Conservation (phyloP, 2,888 invertebrate genomes). For the Esperia sulphurella region DNA sequence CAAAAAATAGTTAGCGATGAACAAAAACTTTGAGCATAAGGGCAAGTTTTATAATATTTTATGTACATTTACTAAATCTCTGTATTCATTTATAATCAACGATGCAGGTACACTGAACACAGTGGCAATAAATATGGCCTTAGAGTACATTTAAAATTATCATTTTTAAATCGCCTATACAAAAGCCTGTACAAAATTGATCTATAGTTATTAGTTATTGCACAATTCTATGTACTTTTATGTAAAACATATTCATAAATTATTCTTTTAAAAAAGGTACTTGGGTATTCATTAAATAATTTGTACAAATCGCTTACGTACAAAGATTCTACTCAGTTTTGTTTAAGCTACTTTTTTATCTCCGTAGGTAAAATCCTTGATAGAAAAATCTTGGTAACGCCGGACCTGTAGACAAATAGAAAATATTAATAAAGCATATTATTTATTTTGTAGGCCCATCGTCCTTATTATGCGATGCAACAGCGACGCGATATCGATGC, state of each 20-base stretch:
- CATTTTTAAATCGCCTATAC: not conserved
- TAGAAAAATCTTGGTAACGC: conserved; percentile 40
- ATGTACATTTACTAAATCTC: not conserved
- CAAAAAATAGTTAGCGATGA: not conserved
- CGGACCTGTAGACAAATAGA: conserved; percentile 34
- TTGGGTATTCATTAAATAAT: conserved; percentile 8
- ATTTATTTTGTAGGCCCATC: no score
- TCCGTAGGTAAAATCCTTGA: conserved; percentile 40
- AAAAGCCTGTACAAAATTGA: not conserved
- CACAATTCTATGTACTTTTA: not conserved
- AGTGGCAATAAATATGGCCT: not conserved
- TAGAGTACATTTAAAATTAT: not conserved
- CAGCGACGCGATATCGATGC: no score
- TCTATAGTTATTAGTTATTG: not conserved
- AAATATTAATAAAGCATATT: conserved; percentile 2
- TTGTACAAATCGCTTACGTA: conserved; percentile 3
- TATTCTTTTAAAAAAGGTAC: conserved; percentile 5
- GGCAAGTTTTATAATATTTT: not conserved
- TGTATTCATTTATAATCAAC: not conserved
- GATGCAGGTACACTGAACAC: not conserved
- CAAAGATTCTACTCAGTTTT: not conserved
- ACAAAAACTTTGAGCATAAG: not conserved
- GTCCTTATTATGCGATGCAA: no score
- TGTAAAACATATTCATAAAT: not conserved
- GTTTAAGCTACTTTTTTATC: conserved; percentile 19